A percentile compares a stretch with the other conserved stretches of the same genome.
Conservation (phyloP, 2,888 invertebrate species). For the Eristalis pertinax region DNA sequence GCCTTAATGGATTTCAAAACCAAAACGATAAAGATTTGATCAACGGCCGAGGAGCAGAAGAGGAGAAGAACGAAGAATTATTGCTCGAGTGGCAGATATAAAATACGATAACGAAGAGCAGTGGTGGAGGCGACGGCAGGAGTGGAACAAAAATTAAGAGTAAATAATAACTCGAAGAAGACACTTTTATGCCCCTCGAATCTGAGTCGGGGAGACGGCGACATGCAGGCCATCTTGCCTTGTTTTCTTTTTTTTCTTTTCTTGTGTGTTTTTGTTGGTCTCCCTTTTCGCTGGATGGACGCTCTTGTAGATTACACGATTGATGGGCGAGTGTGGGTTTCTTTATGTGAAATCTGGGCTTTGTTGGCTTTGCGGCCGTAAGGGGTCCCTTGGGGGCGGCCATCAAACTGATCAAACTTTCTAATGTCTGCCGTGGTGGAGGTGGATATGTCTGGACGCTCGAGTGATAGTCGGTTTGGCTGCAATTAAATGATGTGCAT, state of each 20-base stretch:
- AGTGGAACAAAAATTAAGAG: conserved; percentile 54
- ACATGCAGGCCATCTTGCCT: conserved; percentile 1
- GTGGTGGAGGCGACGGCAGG: conserved; percentile 8
- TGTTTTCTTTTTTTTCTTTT: conserved; percentile 1
- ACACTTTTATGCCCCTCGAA: conserved; percentile 58
- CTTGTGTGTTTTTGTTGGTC: neutral
- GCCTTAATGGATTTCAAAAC: conserved; percentile 73
- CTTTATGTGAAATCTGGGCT: neutral
- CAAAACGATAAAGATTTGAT: conserved; percentile 78
- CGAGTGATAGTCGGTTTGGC: no score
- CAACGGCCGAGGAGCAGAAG: conserved; percentile 62
- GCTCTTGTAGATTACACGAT: conserved; percentile 27
- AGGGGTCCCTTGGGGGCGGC: neutral
- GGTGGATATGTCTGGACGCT: neutral
- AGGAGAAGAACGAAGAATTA: conserved; percentile 61
- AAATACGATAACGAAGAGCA: conserved; percentile 31
- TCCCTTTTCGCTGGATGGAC: neutral
- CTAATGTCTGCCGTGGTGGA: neutral
- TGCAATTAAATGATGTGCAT: no score
- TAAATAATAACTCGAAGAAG: conserved; percentile 68
- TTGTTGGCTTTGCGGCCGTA: neutral
- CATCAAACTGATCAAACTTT: neutral
- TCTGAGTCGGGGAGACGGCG: neutral
- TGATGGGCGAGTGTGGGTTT: conserved; percentile 23
- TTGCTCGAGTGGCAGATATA: conserved; percentile 64